These are phyloP conservation scores for Apaloderma vittatum DNA, from an alignment of 2,113 vertebrate genomes.

Conservation along the genomic window DNA sequence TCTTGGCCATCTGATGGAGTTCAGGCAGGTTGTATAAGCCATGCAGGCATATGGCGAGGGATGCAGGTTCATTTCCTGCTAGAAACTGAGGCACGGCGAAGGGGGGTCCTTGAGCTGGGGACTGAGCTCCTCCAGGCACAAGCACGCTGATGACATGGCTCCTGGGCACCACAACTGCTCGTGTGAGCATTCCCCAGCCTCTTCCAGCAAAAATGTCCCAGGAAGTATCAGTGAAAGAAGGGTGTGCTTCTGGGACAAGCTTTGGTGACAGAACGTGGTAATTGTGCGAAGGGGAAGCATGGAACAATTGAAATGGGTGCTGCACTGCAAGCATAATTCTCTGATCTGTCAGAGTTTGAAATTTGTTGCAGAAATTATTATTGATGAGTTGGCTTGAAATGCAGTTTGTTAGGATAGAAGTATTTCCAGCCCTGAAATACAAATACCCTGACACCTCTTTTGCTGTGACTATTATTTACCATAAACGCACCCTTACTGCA, in stretches of 20 bases:
- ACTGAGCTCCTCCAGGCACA: background rate
- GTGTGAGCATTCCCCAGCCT: background rate
- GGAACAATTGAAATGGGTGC: background rate
- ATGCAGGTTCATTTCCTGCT: background rate
- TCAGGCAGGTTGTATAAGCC: background rate
- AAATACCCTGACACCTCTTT: background rate
- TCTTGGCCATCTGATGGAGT: background rate
- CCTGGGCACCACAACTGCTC: too few species aligned
- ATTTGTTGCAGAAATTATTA: background rate
- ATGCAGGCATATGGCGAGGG: rapidly evolving
- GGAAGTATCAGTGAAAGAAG: background rate
- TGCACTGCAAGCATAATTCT: background rate
- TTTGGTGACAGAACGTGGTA: background rate
- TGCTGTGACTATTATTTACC: background rate
- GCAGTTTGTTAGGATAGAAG: background rate
- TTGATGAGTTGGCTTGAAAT: background rate
- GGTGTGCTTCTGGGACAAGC: background rate
- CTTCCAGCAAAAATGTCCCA: background rate
- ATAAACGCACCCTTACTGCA: background rate
- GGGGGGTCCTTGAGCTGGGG: too few species aligned
- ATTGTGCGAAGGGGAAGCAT: background rate
- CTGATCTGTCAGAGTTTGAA: background rate
- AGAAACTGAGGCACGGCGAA: background rate
- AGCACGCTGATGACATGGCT: background rate
- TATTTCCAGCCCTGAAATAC: background rate